Evolutionary conservation across 2,888 invertebrate genomes (phyloP).

Genomic region (Microplitis manilae): DNA sequence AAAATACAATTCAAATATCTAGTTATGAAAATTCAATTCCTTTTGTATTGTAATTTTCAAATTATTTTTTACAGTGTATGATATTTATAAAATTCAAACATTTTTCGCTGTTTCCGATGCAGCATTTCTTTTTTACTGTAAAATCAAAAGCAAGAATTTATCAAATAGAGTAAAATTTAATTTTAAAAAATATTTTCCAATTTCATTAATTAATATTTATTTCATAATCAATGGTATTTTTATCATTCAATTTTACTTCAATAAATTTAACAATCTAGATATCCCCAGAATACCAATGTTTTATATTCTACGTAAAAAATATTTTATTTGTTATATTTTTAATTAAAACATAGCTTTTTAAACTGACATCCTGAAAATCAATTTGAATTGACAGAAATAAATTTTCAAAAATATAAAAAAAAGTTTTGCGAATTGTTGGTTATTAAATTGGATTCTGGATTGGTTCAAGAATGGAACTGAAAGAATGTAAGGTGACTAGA

Average conservation of each 20-base stretch:
- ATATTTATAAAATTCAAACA: neutral
- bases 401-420: neutral
- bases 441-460: conserved; percentile 17
- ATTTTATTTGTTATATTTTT: neutral
- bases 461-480: conserved; percentile 1
- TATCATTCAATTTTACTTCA: neutral
- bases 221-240: neutral
- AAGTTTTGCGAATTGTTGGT: conserved; percentile 10
- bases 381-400: neutral
- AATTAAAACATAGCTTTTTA: conserved; percentile 2
- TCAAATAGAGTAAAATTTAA: neutral
- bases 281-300: neutral
- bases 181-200: neutral
- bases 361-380: neutral
- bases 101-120: too few species aligned
- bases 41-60: too few species aligned
- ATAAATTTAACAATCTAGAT: neutral
- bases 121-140: too few species aligned
- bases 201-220: neutral
- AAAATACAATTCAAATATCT: too few species aligned
- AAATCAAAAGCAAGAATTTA: too few species aligned
- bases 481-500: conserved; percentile 20
- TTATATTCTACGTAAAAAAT: neutral
- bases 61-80: too few species aligned
- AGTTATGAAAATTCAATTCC: too few species aligned